A percentile compares a stretch with the other conserved stretches of the same genome.
Evolutionary conservation across 2,797 vertebrate species (phyloP).

Genomic region (Oophaga sylvatica): DNA sequence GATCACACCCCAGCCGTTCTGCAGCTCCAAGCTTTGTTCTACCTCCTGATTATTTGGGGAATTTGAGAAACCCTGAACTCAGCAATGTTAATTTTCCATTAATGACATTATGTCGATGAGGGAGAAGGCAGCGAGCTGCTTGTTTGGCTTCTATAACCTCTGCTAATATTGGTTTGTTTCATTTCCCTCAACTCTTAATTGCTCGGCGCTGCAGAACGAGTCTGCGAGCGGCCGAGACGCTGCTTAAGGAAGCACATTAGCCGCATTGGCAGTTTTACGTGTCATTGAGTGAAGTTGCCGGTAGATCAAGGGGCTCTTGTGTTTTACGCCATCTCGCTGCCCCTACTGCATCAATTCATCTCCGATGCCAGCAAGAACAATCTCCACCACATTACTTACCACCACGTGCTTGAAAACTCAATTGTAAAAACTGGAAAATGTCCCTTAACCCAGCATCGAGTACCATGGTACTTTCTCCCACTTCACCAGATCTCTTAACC

Average conservation of each 20-base stretch:
- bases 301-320: neutral
- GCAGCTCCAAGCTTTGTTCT: conserved; percentile 18
- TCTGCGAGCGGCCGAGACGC: neutral
- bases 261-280: neutral
- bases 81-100: neutral
- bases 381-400: neutral
- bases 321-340: neutral
- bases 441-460: too few species aligned
- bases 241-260: neutral
- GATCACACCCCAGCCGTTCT: conserved; percentile 1
- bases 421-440: too few species aligned
- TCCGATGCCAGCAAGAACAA: neutral
- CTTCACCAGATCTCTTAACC: too few species aligned
- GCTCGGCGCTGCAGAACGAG: neutral
- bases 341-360: neutral
- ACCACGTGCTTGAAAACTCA: too few species aligned
- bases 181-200: neutral
- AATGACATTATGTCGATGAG: neutral
- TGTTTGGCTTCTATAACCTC: conserved; percentile 12
- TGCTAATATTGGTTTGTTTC: conserved; percentile 23
- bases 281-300: neutral
- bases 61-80: neutral
- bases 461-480: too few species aligned
- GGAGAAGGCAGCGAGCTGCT: neutral
- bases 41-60: conserved; percentile 40